Evolutionary conservation across 2,113 vertebrate species (phyloP).

Genomic region (Myotis yumanensis): DNA sequence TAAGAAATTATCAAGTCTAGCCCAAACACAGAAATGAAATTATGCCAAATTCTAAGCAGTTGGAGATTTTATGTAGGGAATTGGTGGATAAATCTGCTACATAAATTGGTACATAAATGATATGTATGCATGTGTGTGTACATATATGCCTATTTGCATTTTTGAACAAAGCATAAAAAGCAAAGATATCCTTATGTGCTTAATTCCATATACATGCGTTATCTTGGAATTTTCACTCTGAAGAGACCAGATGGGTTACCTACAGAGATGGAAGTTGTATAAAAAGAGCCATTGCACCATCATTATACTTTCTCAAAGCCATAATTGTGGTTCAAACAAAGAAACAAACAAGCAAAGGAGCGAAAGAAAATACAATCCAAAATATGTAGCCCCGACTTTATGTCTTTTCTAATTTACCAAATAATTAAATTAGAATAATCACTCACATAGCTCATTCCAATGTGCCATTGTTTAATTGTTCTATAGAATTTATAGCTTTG

Average conservation of each 20-base stretch:
- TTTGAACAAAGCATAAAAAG: constrained; percentile 13
- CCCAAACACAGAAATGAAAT: background rate
- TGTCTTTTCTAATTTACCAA: background rate
- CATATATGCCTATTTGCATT: background rate
- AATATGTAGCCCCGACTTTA: background rate
- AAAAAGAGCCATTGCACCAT: background rate
- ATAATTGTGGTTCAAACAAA: background rate
- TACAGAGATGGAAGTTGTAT: background rate
- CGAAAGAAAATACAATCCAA: background rate
- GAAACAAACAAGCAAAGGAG: background rate
- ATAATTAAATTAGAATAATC: background rate
- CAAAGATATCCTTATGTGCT: background rate
- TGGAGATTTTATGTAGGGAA: background rate
- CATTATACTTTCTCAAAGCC: background rate
- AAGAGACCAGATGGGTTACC: background rate
- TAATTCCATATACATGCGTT: background rate
- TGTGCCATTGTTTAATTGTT: background rate
- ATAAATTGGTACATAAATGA: background rate
- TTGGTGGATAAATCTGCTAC: background rate
- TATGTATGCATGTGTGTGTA: background rate
- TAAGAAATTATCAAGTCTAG: background rate
- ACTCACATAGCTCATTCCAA: background rate
- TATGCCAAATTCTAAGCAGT: background rate
- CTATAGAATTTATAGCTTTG: background rate
- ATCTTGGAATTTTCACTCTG: background rate